A percentile compares a stretch with the other conserved stretches of the same genome.
Evolutionary conservation across 2,888 invertebrate genomes (phyloP).

Genomic region (Chrysolina haemoptera): DNA sequence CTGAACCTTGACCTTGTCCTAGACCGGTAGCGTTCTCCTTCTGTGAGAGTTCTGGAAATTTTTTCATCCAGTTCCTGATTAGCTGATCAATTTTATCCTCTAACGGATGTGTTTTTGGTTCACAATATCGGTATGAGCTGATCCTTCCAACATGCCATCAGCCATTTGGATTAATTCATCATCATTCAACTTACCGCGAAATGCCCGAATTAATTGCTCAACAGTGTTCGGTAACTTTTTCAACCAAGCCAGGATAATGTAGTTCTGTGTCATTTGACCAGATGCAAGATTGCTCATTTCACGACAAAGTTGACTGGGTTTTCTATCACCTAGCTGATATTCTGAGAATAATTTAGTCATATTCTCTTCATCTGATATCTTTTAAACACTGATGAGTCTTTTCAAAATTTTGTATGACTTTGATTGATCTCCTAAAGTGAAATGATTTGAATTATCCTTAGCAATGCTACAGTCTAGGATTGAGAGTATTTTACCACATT

Average conservation of each 20-base stretch:
- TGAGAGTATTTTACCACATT: neutral
- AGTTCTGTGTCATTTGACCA: neutral
- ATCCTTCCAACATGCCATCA: conserved; percentile 5
- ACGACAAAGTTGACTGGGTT: neutral
- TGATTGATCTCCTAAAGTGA: neutral
- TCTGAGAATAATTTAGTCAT: neutral
- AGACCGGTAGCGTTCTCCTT: too few species aligned
- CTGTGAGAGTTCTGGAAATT: neutral
- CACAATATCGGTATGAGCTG: neutral
- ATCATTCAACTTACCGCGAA: neutral
- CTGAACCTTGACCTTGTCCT: too few species aligned
- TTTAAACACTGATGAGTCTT: neutral
- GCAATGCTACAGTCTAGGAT: neutral
- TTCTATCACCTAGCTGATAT: neutral
- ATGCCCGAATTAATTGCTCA: neutral
- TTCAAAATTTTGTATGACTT: neutral
- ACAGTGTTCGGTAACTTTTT: conserved; percentile 4
- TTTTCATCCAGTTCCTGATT: neutral
- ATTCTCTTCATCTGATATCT: neutral
- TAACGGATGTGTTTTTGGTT: neutral
- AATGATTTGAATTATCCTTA: neutral
- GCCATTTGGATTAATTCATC: neutral
- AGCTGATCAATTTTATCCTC: neutral
- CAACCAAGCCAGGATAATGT: neutral
- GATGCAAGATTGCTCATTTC: neutral